phyloP scores from a whole-genome alignment of 1,140 invertebrate species.

The Cyclina sinensis region DNA sequence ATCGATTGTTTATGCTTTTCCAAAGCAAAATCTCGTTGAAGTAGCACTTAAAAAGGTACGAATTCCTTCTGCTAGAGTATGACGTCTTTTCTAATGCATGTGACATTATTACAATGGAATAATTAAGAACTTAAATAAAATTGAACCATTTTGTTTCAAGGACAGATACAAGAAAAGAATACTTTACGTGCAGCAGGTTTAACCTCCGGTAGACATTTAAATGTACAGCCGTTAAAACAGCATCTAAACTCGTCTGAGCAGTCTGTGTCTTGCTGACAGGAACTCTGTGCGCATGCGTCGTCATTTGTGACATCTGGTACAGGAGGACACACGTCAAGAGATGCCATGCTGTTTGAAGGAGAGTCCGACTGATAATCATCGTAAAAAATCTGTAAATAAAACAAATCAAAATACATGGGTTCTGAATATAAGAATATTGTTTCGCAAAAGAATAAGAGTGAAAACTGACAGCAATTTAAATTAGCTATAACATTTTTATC shows the following conservation, averaged over 20 bases:
- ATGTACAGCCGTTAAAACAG: constrained; percentile 60
- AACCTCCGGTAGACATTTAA: constrained; percentile 39
- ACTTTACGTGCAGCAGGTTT: constrained; percentile 39
- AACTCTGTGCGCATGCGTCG: constrained; percentile 41
- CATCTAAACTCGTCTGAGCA: constrained; percentile 40
- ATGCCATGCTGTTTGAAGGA: not conserved
- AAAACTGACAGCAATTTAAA: no score
- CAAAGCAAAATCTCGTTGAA: no score
- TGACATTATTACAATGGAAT: no score
- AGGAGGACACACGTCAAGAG: constrained; percentile 49
- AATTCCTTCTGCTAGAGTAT: no score
- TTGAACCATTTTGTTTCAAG: no score
- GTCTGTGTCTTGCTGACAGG: constrained; percentile 41
- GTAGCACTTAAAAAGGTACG: not conserved
- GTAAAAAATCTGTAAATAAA: constrained; percentile 32
- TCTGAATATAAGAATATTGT: no score
- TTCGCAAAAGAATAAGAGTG: no score
- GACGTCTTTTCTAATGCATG: no score
- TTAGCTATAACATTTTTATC: no score
- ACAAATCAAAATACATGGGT: not conserved
- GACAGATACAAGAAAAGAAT: not conserved
- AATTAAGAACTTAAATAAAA: no score
- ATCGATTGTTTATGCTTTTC: no score
- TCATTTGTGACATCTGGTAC: constrained; percentile 32
- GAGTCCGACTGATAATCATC: constrained; percentile 58